Evolutionary conservation across 2,888 invertebrate species (phyloP).

Genomic region (Griposia aprilina): DNA sequence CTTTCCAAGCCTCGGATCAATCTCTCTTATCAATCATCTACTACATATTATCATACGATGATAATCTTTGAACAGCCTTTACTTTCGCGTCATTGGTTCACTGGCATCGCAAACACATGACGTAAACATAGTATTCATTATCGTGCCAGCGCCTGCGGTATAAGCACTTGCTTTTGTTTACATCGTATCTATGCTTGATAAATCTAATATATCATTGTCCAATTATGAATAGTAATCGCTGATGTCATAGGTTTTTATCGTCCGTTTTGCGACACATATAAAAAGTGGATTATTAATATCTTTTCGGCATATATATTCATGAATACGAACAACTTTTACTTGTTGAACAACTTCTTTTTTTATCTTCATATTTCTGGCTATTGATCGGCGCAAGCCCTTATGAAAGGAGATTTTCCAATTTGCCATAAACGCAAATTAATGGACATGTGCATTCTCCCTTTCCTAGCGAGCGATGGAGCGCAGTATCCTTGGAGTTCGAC

Average conservation of each 20-base stretch:
- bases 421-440: not conserved
- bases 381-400: not conserved
- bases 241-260: slow-evolving; percentile 31
- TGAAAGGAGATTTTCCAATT: not conserved
- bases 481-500: not conserved
- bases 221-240: slow-evolving; percentile 41
- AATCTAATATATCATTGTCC: slow-evolving; percentile 35
- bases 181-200: slow-evolving; percentile 5
- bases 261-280: not conserved
- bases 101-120: slow-evolving; percentile 40
- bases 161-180: slow-evolving; percentile 43
- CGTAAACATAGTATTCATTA: slow-evolving; percentile 9
- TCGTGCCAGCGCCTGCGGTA: slow-evolving; percentile 51
- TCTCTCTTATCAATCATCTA: slow-evolving; percentile 7
- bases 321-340: not conserved
- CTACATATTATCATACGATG: slow-evolving; percentile 31
- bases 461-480: not conserved
- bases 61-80: slow-evolving; percentile 16
- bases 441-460: not conserved
- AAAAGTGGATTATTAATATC: not conserved
- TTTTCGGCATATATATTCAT: not conserved
- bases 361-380: not conserved
- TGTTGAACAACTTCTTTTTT: not conserved
- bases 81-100: slow-evolving; percentile 39
- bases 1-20: slow-evolving; percentile 7